These are phyloP conservation scores for Lepus americanus DNA, from an alignment of 2,113 vertebrate genomes.

Conservation along the genomic window DNA sequence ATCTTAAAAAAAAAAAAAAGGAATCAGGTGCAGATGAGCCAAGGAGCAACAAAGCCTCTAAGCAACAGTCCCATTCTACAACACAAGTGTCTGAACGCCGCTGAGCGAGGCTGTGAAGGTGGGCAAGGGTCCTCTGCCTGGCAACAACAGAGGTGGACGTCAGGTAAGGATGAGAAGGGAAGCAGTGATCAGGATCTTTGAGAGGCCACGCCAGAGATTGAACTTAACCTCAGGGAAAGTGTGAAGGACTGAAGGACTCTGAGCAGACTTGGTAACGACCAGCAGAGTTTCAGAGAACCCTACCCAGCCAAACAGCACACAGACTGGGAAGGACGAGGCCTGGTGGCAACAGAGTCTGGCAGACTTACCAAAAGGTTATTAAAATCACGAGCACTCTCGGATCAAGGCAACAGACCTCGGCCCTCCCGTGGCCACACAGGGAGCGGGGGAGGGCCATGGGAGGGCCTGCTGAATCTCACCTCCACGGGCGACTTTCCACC, in stretches of 20 bases:
- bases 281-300: conserved; percentile 18
- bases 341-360: not conserved
- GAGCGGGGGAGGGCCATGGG: not conserved
- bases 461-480: not conserved
- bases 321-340: not conserved
- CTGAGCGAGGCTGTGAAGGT: not conserved
- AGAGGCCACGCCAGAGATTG: not conserved
- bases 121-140: not conserved
- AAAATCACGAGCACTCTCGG: not conserved
- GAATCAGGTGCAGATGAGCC: not conserved
- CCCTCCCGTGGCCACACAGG: not conserved
- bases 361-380: not conserved
- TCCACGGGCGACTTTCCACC: not conserved
- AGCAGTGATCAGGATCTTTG: not conserved
- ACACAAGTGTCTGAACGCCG: not conserved
- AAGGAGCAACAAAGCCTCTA: conserved; percentile 43
- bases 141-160: not conserved
- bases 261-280: not conserved
- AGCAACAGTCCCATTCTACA: conserved; percentile 10
- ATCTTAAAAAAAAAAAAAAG: conserved; percentile 21
- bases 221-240: conserved; percentile 13
- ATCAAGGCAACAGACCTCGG: not conserved
- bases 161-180: not conserved
- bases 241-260: conserved; percentile 10
- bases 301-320: conserved; percentile 34